Evolutionary conservation across 2,888 invertebrate genomes (phyloP).

Genomic region (Malachius bipustulatus): DNA sequence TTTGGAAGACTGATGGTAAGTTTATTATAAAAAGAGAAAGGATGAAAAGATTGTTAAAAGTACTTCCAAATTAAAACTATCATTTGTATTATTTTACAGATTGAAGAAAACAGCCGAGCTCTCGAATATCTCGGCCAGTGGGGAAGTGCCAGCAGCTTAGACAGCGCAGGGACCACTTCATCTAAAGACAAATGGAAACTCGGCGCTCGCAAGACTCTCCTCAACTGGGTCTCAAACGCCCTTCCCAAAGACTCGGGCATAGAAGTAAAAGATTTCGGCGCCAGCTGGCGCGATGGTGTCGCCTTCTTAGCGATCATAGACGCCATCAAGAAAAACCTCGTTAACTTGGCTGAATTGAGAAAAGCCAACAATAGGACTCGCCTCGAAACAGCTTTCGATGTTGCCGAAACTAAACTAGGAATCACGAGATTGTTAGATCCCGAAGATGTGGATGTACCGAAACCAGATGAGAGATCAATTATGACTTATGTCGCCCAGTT

Average conservation of each 20-base stretch:
- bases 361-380: slow-evolving; percentile 67
- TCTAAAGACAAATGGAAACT: slow-evolving; percentile 69
- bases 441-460: slow-evolving; percentile 90
- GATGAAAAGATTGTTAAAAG: too few species aligned
- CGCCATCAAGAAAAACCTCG: slow-evolving; percentile 83
- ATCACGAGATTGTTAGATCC: slow-evolving; percentile 86
- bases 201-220: slow-evolving; percentile 80
- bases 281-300: slow-evolving; percentile 91
- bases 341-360: slow-evolving; percentile 75
- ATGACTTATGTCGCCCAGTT: slow-evolving; percentile 99
- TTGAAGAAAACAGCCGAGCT: slow-evolving; percentile 87
- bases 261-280: slow-evolving; percentile 85
- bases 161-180: slow-evolving; percentile 64
- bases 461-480: slow-evolving; percentile 93
- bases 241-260: slow-evolving; percentile 80
- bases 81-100: too few species aligned
- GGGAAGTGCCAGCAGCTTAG: slow-evolving; percentile 73
- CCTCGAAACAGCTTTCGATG: slow-evolving; percentile 84
- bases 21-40: too few species aligned
- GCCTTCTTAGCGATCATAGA: slow-evolving; percentile 94
- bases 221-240: slow-evolving; percentile 91
- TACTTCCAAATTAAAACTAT: too few species aligned
- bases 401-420: slow-evolving; percentile 83
- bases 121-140: slow-evolving; percentile 74
- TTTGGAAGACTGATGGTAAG: too few species aligned